A percentile compares a stretch with the other conserved stretches of the same genome.
Conservation (phyloP, 2,888 invertebrate species). For the Thera britannica region DNA sequence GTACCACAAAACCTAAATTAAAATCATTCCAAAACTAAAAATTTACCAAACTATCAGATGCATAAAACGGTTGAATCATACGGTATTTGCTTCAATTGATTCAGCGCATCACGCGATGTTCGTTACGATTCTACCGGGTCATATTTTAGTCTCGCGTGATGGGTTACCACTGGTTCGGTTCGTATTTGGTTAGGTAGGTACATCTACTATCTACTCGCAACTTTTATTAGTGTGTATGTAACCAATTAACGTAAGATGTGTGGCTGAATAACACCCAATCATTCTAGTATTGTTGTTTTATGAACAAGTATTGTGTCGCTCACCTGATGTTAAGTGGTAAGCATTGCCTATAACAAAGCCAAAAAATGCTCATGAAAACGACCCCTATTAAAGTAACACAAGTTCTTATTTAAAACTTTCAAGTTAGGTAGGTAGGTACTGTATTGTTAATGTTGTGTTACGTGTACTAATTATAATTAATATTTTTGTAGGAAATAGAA, state of each 20-base stretch:
- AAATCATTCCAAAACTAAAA: not conserved
- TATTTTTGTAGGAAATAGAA: too few species aligned
- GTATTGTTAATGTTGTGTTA: too few species aligned
- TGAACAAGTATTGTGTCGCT: too few species aligned
- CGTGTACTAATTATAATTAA: too few species aligned
- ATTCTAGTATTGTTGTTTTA: too few species aligned
- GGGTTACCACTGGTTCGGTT: slow-evolving; percentile 12
- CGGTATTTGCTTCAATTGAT: slow-evolving; percentile 28
- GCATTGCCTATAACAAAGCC: too few species aligned
- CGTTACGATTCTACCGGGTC: slow-evolving; percentile 23
- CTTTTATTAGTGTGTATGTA: not conserved
- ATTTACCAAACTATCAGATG: slow-evolving; percentile 11
- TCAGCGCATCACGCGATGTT: slow-evolving; percentile 30
- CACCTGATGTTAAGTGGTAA: too few species aligned
- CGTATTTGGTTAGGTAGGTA: slow-evolving; percentile 18
- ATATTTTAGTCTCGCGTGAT: slow-evolving; percentile 19
- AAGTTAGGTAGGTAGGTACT: too few species aligned
- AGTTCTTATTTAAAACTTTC: too few species aligned
- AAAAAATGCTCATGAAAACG: too few species aligned
- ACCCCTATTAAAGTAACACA: too few species aligned
- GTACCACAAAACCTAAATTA: not conserved
- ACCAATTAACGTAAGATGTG: not conserved
- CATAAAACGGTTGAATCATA: slow-evolving; percentile 12
- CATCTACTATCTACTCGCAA: not conserved
- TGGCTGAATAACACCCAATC: too few species aligned